These are phyloP conservation scores for Megalops atlanticus DNA, from an alignment of 2,113 vertebrate genomes.

Conservation along the genomic window DNA sequence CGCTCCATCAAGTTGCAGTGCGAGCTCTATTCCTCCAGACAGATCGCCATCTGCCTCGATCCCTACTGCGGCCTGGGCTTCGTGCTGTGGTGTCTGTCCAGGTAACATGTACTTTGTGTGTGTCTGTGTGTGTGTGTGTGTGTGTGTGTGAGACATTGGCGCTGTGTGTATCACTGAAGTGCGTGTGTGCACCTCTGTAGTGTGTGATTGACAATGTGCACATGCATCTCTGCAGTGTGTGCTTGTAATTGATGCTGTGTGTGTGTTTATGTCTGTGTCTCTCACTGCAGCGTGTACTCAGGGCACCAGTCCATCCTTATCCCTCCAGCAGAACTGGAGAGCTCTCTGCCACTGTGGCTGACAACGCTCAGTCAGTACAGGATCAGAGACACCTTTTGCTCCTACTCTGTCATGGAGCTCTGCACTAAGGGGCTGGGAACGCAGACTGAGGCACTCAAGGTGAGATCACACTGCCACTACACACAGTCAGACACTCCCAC, in stretches of 20 bases:
- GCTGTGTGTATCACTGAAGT: no score
- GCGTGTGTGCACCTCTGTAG: not conserved
- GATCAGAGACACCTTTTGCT: conserved; percentile 97
- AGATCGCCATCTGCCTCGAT: conserved; percentile 97
- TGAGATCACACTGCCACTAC: conserved; percentile 38
- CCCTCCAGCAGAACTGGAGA: conserved; percentile 96
- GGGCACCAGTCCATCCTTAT: conserved; percentile 97
- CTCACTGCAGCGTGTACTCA: conserved; percentile 83
- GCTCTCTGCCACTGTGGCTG: conserved; percentile 91
- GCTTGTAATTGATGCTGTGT: not conserved
- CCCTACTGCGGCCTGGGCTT: conserved; percentile 97
- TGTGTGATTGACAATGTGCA: not conserved
- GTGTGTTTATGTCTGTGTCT: conserved; percentile 24
- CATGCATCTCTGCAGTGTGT: not conserved
- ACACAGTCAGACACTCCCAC: no score
- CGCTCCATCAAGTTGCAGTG: conserved; percentile 97
- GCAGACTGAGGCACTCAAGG: conserved; percentile 93
- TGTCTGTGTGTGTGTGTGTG: not conserved
- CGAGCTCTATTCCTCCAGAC: conserved; percentile 94
- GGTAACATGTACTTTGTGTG: conserved; percentile 65
- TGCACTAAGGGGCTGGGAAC: conserved; percentile 95
- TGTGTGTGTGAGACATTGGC: not conserved
- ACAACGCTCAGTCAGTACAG: conserved; percentile 95
- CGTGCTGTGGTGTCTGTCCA: conserved; percentile 97
- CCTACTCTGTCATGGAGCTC: conserved; percentile 97